phyloP scores from a whole-genome alignment of 2,113 vertebrate genomes.

The Platichthys stellatus region DNA sequence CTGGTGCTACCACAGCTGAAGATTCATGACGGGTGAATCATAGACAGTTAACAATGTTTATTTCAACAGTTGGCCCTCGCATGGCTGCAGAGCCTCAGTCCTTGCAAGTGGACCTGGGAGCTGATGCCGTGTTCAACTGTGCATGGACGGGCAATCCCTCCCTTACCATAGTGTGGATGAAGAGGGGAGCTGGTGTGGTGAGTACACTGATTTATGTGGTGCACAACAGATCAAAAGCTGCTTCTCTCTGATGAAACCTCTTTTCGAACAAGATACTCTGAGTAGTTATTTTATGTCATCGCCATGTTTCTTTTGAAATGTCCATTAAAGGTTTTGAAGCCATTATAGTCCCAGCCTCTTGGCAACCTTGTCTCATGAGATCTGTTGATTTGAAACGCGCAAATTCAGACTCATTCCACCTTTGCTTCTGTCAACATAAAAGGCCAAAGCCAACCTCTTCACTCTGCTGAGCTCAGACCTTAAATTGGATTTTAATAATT shows the following conservation, averaged over 20 bases:
- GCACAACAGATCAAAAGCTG: not conserved
- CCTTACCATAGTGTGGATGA: conserved; percentile 99
- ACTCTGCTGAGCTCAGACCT: conserved; percentile 59
- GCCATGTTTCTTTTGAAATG: conserved; percentile 16
- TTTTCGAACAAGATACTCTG: not conserved
- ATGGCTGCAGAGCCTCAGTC: conserved; percentile 96
- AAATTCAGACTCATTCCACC: conserved; percentile 64
- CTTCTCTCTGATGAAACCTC: not conserved
- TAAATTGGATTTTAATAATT: conserved; percentile 88
- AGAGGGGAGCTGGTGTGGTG: conserved; percentile 97
- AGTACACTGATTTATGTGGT: conserved; percentile 57
- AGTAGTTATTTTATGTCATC: not conserved
- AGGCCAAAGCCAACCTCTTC: conserved; percentile 54
- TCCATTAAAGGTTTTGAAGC: conserved; percentile 26
- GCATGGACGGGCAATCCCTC: conserved; percentile 98
- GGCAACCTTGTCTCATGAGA: conserved; percentile 42
- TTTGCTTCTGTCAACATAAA: conserved; percentile 65
- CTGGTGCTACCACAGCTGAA: not conserved
- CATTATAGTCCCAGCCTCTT: conserved; percentile 20
- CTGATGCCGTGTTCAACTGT: conserved; percentile 94
- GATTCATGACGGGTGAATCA: conserved; percentile 20
- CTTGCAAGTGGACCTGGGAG: conserved; percentile 94
- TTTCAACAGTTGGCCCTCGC: conserved; percentile 90
- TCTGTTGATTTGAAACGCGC: conserved; percentile 53
- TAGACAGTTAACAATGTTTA: conserved; percentile 14